phyloP scores from a whole-genome alignment of 2,888 invertebrate species.

The Sphecodes monilicornis region DNA sequence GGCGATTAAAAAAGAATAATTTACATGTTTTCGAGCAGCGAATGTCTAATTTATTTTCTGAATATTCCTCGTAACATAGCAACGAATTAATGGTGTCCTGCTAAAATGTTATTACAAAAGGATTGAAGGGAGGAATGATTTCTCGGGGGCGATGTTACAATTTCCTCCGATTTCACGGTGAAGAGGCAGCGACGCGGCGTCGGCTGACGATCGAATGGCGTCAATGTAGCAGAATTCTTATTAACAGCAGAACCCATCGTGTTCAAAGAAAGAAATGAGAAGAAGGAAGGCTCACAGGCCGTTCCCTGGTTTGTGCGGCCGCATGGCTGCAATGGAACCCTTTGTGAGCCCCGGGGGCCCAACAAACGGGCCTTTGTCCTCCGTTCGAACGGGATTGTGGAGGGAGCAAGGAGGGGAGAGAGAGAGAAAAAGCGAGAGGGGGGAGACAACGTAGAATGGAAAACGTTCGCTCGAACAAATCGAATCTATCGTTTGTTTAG shows the following conservation, averaged over 20 bases:
- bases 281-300: constrained; percentile 23
- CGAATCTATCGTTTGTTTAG: constrained; percentile 79
- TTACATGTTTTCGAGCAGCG: too few species aligned
- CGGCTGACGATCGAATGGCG: constrained; percentile 9
- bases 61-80: too few species aligned
- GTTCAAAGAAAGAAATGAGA: constrained; percentile 52
- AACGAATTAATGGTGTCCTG: neutral
- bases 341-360: constrained; percentile 73
- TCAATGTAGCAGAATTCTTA: constrained; percentile 54
- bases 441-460: constrained; percentile 61
- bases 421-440: neutral
- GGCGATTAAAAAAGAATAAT: neutral
- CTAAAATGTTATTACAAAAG: neutral
- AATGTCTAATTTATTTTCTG: too few species aligned
- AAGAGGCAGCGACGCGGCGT: neutral
- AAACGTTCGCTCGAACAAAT: constrained; percentile 72
- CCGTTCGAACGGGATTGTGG: constrained; percentile 41
- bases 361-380: constrained; percentile 77
- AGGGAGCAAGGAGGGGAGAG: neutral
- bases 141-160: neutral
- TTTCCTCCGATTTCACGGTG: constrained; percentile 38
- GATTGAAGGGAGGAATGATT: neutral
- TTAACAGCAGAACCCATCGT: constrained; percentile 39
- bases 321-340: constrained; percentile 72
- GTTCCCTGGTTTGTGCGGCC: constrained; percentile 55